Percentiles rank a stretch among this genome's conserved stretches.
phyloP scores from a whole-genome alignment of 2,888 invertebrate genomes.

The Apotomis betuletana region DNA sequence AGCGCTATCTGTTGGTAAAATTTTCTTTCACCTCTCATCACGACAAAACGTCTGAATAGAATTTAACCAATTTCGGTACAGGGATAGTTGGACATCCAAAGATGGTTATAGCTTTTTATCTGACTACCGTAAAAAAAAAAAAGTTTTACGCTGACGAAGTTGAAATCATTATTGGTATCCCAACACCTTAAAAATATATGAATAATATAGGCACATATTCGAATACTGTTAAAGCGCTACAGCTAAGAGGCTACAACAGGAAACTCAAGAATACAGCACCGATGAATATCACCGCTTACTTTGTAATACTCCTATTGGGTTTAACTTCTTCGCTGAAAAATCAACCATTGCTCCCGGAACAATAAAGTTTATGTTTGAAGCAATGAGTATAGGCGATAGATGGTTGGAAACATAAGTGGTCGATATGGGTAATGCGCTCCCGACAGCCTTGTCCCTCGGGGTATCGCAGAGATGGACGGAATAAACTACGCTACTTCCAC shows the following conservation, averaged over 20 bases:
- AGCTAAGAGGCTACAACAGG: not conserved
- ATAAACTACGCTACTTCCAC: constrained; percentile 15
- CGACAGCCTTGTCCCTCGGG: constrained; percentile 7
- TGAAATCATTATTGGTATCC: not conserved
- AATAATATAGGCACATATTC: not conserved
- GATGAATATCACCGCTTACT: not conserved
- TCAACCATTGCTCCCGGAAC: not conserved
- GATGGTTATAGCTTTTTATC: too few relatives aligned
- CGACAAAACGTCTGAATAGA: too few relatives aligned
- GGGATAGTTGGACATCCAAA: too few relatives aligned
- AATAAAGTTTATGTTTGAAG: not conserved
- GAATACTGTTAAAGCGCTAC: not conserved
- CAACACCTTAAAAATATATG: not conserved
- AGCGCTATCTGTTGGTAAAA: too few relatives aligned
- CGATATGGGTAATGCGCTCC: constrained; percentile 10
- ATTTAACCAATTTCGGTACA: too few relatives aligned
- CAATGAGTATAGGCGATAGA: not conserved
- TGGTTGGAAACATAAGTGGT: not conserved
- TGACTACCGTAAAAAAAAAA: too few relatives aligned
- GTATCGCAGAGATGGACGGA: constrained; percentile 8
- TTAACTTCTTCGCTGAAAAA: not conserved
- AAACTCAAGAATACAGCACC: constrained; percentile 2
- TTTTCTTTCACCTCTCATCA: too few relatives aligned
- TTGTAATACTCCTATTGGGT: not conserved
- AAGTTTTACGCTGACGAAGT: too few relatives aligned